Percentiles rank a stretch among this genome's conserved stretches.
Evolutionary conservation across 2,888 invertebrate genomes (phyloP).

Genomic region (Antheraea yamamai): DNA sequence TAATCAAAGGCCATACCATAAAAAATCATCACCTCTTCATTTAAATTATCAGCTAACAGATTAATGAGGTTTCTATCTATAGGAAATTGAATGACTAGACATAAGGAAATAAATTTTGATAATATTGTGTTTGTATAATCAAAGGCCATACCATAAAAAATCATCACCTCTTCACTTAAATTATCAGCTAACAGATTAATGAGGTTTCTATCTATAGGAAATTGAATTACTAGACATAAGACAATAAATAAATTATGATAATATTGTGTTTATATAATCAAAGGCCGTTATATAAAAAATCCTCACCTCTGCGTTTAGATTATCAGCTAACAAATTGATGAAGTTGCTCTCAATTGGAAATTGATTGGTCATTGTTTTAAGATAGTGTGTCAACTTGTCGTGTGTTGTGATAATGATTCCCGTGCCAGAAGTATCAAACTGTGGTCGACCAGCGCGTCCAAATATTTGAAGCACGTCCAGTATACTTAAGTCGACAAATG

Average conservation of each 20-base stretch:
- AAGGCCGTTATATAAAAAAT: not conserved
- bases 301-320: conserved; percentile 97
- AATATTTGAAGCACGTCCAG: conserved; percentile 99
- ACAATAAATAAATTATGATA: too few species aligned
- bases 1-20: too few species aligned
- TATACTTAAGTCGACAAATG: conserved; percentile 97
- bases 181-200: conserved; percentile 95
- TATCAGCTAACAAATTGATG: conserved; percentile 94
- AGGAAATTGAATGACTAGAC: too few species aligned
- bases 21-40: too few species aligned
- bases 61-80: too few species aligned
- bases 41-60: too few species aligned
- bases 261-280: too few species aligned
- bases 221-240: conserved; percentile 81
- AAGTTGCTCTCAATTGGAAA: conserved; percentile 99
- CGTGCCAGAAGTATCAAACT: conserved; percentile 96
- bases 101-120: too few species aligned
- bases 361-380: conserved; percentile 96
- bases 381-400: conserved; percentile 95
- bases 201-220: conserved; percentile 99
- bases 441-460: conserved; percentile 98
- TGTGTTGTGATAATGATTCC: conserved; percentile 97
- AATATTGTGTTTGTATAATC: too few species aligned
- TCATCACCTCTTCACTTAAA: conserved; percentile 95
- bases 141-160: not conserved